Evolutionary conservation across 2,888 invertebrate species (phyloP).

Genomic region (Macrophya annulata): DNA sequence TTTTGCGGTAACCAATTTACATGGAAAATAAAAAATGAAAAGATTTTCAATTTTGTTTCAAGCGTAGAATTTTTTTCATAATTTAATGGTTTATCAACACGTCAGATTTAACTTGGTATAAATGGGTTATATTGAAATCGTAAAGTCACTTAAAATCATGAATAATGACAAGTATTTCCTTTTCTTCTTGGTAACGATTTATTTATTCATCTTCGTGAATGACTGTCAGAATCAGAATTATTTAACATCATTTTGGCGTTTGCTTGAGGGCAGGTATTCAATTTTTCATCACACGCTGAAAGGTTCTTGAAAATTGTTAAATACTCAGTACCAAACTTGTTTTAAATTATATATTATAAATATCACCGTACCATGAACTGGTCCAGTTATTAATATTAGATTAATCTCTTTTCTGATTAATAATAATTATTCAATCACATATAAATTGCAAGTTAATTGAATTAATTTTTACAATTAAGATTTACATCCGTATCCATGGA

Average conservation of each 20-base stretch:
- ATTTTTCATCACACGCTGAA: not conserved
- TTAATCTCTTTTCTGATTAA: not conserved
- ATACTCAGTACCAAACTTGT: not conserved
- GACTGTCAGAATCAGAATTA: conserved; percentile 5
- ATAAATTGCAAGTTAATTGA: not conserved
- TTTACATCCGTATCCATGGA: not conserved
- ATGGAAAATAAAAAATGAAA: not conserved
- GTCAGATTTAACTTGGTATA: not conserved
- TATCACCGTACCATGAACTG: not conserved
- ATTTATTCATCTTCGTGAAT: conserved; percentile 7
- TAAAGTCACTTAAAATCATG: not conserved
- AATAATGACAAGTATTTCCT: not conserved
- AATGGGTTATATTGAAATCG: conserved; percentile 4
- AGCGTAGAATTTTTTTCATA: not conserved
- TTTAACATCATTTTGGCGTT: not conserved
- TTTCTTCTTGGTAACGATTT: not conserved
- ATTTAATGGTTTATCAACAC: not conserved
- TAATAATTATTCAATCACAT: not conserved
- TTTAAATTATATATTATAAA: not conserved
- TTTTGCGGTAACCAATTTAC: not conserved
- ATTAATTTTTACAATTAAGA: not conserved
- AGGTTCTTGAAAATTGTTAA: not conserved
- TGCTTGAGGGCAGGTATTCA: not conserved
- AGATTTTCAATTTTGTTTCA: not conserved
- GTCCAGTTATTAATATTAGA: not conserved